Percentiles rank a stretch among this genome's conserved stretches.
These are phyloP conservation scores for Oncorhynchus mykiss DNA, from an alignment of 2,113 vertebrate species.

Conservation along the genomic window DNA sequence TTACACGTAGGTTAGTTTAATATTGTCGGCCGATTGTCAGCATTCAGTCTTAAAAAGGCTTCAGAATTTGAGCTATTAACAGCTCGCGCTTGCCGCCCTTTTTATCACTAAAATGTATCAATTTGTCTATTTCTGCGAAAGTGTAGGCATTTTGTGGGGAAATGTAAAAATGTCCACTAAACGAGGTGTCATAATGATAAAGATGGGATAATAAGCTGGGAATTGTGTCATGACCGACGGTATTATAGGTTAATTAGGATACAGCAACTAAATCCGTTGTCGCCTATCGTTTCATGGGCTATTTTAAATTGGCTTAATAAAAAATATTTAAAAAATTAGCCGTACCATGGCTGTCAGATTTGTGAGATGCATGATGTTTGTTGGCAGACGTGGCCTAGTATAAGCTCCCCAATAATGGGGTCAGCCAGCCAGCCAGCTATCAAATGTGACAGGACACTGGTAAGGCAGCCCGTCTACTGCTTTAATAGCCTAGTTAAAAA, in stretches of 20 bases:
- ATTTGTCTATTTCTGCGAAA: not conserved
- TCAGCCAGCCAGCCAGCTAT: slow-evolving; percentile 16
- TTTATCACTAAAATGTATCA: not conserved
- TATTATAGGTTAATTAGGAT: not conserved
- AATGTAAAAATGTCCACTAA: too few species aligned
- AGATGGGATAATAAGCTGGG: not conserved
- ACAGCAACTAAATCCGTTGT: not conserved
- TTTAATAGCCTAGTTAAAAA: too few species aligned
- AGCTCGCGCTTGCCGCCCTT: not conserved
- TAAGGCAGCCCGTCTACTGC: not conserved
- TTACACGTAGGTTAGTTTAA: too few species aligned
- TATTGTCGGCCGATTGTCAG: not conserved
- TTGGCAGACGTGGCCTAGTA: not conserved
- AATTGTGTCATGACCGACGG: not conserved
- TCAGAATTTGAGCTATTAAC: not conserved
- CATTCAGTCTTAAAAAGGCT: not conserved
- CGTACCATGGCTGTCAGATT: too few species aligned
- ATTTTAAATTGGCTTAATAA: too few species aligned
- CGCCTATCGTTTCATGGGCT: not conserved
- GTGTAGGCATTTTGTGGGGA: not conserved
- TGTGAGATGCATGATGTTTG: slow-evolving; percentile 1
- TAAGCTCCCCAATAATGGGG: slow-evolving; percentile 31
- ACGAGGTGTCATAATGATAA: too few species aligned
- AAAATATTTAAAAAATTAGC: too few species aligned
- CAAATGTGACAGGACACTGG: not conserved